Conservation (phyloP, 1,140 invertebrate genomes). For the Drosophila littoralis region DNA sequence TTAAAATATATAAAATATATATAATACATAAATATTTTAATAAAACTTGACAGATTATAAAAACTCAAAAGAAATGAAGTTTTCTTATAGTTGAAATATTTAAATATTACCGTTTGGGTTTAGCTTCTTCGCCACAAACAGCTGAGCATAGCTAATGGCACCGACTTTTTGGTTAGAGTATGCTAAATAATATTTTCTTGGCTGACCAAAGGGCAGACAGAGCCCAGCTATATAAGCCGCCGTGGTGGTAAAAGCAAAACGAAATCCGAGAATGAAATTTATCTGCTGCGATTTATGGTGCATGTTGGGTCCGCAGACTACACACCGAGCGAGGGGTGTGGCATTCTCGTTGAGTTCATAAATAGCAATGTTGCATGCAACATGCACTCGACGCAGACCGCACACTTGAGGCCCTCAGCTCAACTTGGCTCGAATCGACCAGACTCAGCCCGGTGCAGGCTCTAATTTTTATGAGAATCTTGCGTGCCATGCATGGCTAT, state of each 20-base stretch:
- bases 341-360: conserved; percentile 72
- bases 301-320: conserved; percentile 40
- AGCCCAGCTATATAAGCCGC: conserved; percentile 16
- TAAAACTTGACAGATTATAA: too few relatives aligned
- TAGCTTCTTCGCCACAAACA: not conserved
- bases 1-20: too few relatives aligned
- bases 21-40: too few relatives aligned
- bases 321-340: conserved; percentile 33
- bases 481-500: conserved; percentile 59
- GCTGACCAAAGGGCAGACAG: conserved; percentile 47
- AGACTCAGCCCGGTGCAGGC: conserved; percentile 40
- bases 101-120: too few relatives aligned
- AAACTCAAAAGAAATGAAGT: too few relatives aligned
- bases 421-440: conserved; percentile 15
- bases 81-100: too few relatives aligned
- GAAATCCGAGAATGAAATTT: conserved; percentile 76
- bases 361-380: conserved; percentile 81
- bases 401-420: conserved; percentile 38
- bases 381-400: conserved; percentile 50
- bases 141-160: not conserved
- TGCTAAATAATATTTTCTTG: conserved; percentile 64
- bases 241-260: conserved; percentile 51
- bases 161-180: conserved; percentile 1
- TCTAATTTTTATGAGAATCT: conserved; percentile 80
- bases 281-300: conserved; percentile 75